phyloP scores from a whole-genome alignment of 2,113 vertebrate genomes.

The Dryoscopus gambensis region DNA sequence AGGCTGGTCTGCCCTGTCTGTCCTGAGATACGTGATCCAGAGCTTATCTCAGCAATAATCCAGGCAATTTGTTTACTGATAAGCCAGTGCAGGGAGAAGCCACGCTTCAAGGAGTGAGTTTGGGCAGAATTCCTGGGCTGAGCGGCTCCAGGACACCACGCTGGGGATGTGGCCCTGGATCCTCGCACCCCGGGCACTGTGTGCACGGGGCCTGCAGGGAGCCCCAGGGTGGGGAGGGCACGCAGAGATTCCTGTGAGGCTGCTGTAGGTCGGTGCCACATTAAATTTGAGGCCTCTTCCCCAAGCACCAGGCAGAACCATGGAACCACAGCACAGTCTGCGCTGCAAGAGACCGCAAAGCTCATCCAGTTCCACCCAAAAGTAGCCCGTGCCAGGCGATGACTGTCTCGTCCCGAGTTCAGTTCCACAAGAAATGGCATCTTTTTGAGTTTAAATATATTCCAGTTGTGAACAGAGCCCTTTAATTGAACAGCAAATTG shows the following conservation, averaged over 20 bases:
- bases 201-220: rapidly evolving
- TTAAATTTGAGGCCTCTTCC: rapidly evolving
- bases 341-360: rapidly evolving
- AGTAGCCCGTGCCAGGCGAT: rapidly evolving
- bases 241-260: no score
- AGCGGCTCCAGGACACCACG: rapidly evolving
- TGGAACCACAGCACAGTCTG: background rate
- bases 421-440: background rate
- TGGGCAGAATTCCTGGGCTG: rapidly evolving
- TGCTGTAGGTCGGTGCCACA: no score
- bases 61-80: background rate
- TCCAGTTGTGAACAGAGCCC: background rate
- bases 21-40: rapidly evolving
- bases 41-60: background rate
- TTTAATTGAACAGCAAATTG: background rate
- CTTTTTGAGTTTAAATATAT: background rate
- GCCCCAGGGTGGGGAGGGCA: rapidly evolving
- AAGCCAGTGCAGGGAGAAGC: background rate
- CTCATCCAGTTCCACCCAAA: background rate
- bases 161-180: rapidly evolving
- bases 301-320: rapidly evolving
- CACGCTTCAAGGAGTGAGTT: rapidly evolving
- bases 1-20: background rate
- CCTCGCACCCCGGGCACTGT: background rate
- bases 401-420: background rate